Conservation (phyloP, 2,888 invertebrate species). For the Drosophila borborema region DNA sequence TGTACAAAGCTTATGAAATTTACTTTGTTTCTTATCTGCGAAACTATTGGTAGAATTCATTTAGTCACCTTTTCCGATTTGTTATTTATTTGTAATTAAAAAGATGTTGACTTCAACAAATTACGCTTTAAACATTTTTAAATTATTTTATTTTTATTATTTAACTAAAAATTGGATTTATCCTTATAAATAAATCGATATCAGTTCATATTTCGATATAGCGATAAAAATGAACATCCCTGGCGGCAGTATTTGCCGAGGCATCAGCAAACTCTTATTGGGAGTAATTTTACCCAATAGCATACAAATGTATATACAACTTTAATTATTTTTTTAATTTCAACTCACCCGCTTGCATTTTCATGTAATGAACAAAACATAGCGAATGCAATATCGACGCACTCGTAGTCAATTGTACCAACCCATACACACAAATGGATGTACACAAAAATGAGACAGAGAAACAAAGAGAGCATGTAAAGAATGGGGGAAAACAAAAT, state of each 20-base stretch:
- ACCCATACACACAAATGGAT: conserved; percentile 55
- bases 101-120: neutral
- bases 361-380: conserved; percentile 8
- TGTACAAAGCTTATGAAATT: conserved; percentile 26
- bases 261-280: neutral
- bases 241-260: conserved; percentile 17
- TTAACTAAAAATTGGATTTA: neutral
- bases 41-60: neutral
- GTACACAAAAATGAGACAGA: conserved; percentile 50
- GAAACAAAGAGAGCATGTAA: conserved; percentile 40
- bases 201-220: conserved; percentile 9
- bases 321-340: conserved; percentile 2
- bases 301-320: neutral
- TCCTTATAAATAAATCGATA: conserved; percentile 13
- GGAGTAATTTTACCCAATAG: neutral
- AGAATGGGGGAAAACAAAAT: conserved; percentile 56
- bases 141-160: no score
- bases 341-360: conserved; percentile 42
- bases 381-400: conserved; percentile 54
- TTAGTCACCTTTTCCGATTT: neutral
- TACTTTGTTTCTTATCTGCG: neutral
- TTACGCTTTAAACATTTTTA: neutral
- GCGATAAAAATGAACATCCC: conserved; percentile 29
- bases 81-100: neutral
- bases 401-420: conserved; percentile 49